phyloP scores from a whole-genome alignment of 92 coral and sea anemone genomes.

The Palythoa grandis region DNA sequence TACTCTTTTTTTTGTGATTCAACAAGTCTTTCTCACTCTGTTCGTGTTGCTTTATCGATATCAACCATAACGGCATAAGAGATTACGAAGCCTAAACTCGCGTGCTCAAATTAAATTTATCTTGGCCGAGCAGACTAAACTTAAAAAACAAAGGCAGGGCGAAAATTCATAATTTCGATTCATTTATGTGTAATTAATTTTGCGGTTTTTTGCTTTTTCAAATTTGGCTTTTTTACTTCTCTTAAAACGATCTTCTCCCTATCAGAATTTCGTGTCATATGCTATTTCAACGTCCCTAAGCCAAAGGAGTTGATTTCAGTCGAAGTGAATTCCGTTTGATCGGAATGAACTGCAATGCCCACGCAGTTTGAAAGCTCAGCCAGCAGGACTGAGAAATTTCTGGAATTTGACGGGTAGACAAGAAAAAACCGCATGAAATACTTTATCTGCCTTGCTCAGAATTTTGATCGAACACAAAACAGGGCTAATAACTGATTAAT shows the following conservation, averaged over 20 bases:
- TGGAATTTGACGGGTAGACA: background rate
- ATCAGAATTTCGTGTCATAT: background rate
- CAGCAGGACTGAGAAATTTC: background rate
- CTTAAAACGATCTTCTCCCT: background rate
- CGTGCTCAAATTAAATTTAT: no score
- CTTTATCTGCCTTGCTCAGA: background rate
- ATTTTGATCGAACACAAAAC: background rate
- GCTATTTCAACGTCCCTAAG: background rate
- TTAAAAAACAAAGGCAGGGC: no score
- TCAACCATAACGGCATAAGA: no score
- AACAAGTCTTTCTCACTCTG: no score
- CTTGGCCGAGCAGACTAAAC: no score
- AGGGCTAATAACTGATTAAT: background rate
- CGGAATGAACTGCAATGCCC: constrained; percentile 5
- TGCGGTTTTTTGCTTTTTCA: no score
- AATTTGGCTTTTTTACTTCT: background rate
- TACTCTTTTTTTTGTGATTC: no score
- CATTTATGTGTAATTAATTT: no score
- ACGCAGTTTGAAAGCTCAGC: background rate
- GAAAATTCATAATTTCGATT: no score
- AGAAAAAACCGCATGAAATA: background rate
- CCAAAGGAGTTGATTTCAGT: background rate
- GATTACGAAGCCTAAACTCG: no score
- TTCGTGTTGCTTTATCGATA: no score
- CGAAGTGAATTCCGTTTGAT: background rate